phyloP scores from a whole-genome alignment of 2,113 vertebrate species.

The Jacana jacana region DNA sequence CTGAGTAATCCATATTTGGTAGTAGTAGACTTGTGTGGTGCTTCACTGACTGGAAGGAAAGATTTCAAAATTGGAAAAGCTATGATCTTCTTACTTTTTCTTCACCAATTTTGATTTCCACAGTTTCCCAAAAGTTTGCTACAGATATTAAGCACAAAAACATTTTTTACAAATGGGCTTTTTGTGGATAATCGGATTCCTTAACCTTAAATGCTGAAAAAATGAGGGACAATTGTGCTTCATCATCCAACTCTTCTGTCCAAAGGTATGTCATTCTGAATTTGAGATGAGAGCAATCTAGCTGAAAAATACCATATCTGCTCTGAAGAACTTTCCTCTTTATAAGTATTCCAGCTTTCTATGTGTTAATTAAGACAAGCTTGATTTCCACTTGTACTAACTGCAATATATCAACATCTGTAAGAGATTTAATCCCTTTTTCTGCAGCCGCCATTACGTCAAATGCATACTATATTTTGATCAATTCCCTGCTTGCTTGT shows the following conservation, averaged over 20 bases:
- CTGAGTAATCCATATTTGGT: neutral
- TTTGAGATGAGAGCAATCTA: neutral
- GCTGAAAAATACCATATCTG: neutral
- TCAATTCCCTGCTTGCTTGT: neutral
- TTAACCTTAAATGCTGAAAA: neutral
- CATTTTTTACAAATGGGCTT: neutral
- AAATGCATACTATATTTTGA: constrained; percentile 16
- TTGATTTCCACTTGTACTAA: constrained; percentile 12
- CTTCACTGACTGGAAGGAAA: neutral
- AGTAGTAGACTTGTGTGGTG: neutral
- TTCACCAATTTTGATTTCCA: neutral
- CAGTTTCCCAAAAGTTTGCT: neutral
- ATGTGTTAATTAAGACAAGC: neutral
- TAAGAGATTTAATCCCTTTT: neutral
- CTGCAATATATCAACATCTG: constrained; percentile 18
- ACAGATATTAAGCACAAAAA: neutral
- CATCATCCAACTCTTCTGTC: neutral
- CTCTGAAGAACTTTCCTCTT: neutral
- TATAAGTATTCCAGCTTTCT: neutral
- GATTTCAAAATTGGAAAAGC: neutral
- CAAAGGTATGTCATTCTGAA: neutral
- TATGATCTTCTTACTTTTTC: neutral
- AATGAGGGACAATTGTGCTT: neutral
- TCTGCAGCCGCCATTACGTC: neutral
- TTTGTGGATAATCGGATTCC: neutral